Percentiles rank a stretch among this genome's conserved stretches.
Conservation (phyloP, 2,797 vertebrate species). For the Gephyroberyx darwinii region DNA sequence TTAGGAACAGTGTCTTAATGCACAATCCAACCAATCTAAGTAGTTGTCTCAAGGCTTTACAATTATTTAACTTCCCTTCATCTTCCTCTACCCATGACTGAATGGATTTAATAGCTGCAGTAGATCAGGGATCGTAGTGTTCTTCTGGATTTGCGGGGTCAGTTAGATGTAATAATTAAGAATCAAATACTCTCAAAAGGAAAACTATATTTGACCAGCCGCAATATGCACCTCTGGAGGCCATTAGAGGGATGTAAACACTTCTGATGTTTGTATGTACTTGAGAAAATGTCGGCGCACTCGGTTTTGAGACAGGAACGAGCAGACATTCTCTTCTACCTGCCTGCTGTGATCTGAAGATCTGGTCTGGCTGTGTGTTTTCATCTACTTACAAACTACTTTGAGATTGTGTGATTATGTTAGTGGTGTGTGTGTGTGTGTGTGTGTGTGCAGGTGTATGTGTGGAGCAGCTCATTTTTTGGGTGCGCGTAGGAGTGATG, state of each 20-base stretch:
- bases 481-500: constrained; percentile 6
- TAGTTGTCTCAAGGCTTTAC: neutral
- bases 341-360: constrained; percentile 21
- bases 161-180: too few species aligned
- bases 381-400: constrained; percentile 10
- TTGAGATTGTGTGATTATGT: neutral
- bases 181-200: neutral
- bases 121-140: too few species aligned
- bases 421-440: neutral
- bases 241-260: neutral
- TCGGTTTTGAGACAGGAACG: constrained; percentile 9
- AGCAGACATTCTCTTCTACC: constrained; percentile 8
- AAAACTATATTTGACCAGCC: neutral
- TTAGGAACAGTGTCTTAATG: neutral
- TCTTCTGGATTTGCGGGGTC: too few species aligned
- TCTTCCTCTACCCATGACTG: too few species aligned
- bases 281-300: neutral
- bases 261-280: neutral
- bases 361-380: constrained; percentile 21
- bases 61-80: neutral
- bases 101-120: too few species aligned
- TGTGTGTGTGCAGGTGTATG: constrained; percentile 20
- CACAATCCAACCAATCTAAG: too few species aligned
- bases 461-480: constrained; percentile 17
- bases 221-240: neutral